Base-by-base conservation (phyloP, 1,140 invertebrate genomes). In the Bombus picipes region DNA sequence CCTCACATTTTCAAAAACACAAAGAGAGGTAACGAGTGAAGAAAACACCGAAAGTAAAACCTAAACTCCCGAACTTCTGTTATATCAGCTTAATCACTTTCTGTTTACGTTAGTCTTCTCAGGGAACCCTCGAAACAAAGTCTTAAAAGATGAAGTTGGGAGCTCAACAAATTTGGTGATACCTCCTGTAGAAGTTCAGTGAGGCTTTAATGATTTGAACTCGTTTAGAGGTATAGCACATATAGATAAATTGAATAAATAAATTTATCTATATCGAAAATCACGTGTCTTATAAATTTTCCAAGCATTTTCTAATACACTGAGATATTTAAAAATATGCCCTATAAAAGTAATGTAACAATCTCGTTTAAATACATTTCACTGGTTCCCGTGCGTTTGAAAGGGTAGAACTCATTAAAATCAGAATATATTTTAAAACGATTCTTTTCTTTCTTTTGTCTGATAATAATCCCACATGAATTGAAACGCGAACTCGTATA, bases 71-170 rank as follows among this genome's bases (percentile, higher is more conserved):
- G 25, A 81, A 81, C 85, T 87, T 90, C 66, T 85, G 70, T 78
- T 85, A 82, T 83, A 91, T 89, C 88, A 85, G 83, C 87, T 90
- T 89, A 92, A 91, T 90, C 84, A 81, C 78, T 70, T 57, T 87
- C 53, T 75, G 81, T 87, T 90, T 87, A 80, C 81, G 83, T 92
- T 86, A 85, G 41, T 57, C 82, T 73, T 70, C 77, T 74, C 39
- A 39, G 62, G 15, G 53, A 77, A 85, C 85, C 76, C 83, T 81
- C 59, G 81, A 87, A 91, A 91, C 85, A 91, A 91, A 91, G 85
- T 87, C 83, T 43, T 83, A 77, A 72, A 87, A 79, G 87, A 88
- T 89, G 84, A 88, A 91, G 88, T 87, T 86, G 43, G 68, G 85
- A 89, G 86, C 89, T 90, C 78, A 65, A 73, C 62, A 82, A 75